Evolutionary conservation across 2,113 vertebrate species (phyloP).

Genomic region (Gadus chalcogrammus): DNA sequence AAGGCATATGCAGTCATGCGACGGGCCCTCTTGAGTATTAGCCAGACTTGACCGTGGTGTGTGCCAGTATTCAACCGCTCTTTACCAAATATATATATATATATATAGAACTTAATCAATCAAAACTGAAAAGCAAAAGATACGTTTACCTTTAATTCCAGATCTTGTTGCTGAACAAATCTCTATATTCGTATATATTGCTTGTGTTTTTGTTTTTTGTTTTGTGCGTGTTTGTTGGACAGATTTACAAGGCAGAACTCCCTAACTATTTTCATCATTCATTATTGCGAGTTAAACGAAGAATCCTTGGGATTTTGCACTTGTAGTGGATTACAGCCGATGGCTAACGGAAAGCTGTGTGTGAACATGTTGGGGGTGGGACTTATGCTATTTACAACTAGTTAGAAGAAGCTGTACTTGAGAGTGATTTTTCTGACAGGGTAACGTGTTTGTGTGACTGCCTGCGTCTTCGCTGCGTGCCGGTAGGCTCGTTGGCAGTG

Average conservation of each 20-base stretch:
- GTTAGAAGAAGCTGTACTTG: slow-evolving; percentile 20
- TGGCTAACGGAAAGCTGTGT: not conserved
- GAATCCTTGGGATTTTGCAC: slow-evolving; percentile 79
- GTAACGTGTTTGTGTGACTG: slow-evolving; percentile 18
- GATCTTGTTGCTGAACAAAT: slow-evolving; percentile 59
- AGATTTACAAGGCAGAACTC: slow-evolving; percentile 61
- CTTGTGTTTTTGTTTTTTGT: not conserved
- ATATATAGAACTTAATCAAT: slow-evolving; percentile 48
- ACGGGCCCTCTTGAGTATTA: slow-evolving; percentile 73
- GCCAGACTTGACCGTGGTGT: slow-evolving; percentile 66
- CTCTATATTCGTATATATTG: slow-evolving; percentile 30
- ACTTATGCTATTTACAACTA: slow-evolving; percentile 19
- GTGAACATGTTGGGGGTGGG: not conserved
- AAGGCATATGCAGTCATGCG: slow-evolving; percentile 38
- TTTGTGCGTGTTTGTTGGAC: slow-evolving; percentile 51
- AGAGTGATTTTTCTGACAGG: slow-evolving; percentile 31
- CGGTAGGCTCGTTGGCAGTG: too few species aligned
- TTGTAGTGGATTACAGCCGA: slow-evolving; percentile 48
- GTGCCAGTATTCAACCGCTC: slow-evolving; percentile 77
- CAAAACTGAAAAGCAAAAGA: slow-evolving; percentile 22
- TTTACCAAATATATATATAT: slow-evolving; percentile 75
- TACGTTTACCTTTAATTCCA: slow-evolving; percentile 74
- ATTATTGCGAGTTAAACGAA: slow-evolving; percentile 54
- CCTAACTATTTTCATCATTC: slow-evolving; percentile 51
- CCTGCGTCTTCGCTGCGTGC: too few species aligned